Conservation (phyloP, 2,888 invertebrate genomes). For the Latrodectus elegans region DNA sequence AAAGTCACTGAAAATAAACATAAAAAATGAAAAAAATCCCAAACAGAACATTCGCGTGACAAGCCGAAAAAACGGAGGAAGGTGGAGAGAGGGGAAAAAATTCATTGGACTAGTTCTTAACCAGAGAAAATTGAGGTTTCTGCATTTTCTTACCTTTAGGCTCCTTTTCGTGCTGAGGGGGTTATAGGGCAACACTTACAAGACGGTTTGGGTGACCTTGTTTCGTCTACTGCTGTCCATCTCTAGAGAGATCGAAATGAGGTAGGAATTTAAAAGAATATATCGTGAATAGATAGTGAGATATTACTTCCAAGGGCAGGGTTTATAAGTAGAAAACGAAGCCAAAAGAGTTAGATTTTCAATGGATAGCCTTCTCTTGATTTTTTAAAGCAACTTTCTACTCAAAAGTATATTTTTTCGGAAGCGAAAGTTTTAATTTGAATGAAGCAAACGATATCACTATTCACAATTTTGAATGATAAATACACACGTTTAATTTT, state of each 20-base stretch:
- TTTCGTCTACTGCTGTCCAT: slow-evolving; percentile 17
- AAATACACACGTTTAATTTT: no score
- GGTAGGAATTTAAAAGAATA: neutral
- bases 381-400: no score
- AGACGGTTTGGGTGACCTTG: slow-evolving; percentile 55
- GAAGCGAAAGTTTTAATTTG: neutral
- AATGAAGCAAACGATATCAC: no score
- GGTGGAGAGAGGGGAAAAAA: slow-evolving; percentile 18
- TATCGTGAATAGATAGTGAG: slow-evolving; percentile 9
- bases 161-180: slow-evolving; percentile 41
- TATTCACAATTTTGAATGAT: no score
- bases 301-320: slow-evolving; percentile 41
- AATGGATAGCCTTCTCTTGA: no score
- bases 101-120: slow-evolving; percentile 55
- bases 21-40: slow-evolving; percentile 9
- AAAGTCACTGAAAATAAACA: neutral
- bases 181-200: slow-evolving; percentile 57
- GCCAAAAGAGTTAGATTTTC: neutral
- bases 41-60: slow-evolving; percentile 35
- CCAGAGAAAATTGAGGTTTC: slow-evolving; percentile 51
- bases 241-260: slow-evolving; percentile 12
- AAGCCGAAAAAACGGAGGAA: slow-evolving; percentile 28
- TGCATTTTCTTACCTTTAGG: slow-evolving; percentile 62
- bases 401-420: neutral
- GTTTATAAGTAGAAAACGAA: slow-evolving; percentile 36